These are phyloP conservation scores for Podilymbus podiceps DNA, from an alignment of 2,113 vertebrate species.

Conservation along the genomic window DNA sequence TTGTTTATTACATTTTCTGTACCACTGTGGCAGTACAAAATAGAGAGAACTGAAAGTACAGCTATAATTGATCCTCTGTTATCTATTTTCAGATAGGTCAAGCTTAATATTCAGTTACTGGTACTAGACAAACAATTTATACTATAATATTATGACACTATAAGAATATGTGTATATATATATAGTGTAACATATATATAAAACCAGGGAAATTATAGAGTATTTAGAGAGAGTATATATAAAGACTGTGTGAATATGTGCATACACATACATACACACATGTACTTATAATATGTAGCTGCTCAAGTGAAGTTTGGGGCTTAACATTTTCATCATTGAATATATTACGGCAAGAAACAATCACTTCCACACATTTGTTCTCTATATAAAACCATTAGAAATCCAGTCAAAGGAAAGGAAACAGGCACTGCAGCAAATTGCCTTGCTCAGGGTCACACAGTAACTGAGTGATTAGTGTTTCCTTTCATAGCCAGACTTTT, in stretches of 20 bases:
- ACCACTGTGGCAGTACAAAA: background rate
- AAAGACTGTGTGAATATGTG: rapidly evolving
- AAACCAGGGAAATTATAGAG: background rate
- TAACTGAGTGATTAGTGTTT: background rate
- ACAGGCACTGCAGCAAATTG: background rate
- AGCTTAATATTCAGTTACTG: background rate
- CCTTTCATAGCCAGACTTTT: background rate
- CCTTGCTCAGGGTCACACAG: background rate
- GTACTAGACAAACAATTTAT: background rate
- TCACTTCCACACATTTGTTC: background rate
- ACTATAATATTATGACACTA: background rate
- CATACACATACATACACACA: rapidly evolving
- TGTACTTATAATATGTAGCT: background rate
- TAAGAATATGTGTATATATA: background rate
- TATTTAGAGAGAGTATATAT: background rate
- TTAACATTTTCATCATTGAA: background rate
- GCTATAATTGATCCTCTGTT: background rate
- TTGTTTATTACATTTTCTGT: background rate
- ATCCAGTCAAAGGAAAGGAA: background rate
- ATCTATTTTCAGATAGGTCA: background rate
- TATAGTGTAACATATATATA: background rate
- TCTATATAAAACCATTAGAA: background rate
- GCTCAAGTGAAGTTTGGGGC: rapidly evolving
- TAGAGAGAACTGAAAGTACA: background rate
- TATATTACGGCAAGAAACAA: background rate